Evolutionary conservation across 2,888 invertebrate species (phyloP).

Genomic region (Silvanus unidentatus): DNA sequence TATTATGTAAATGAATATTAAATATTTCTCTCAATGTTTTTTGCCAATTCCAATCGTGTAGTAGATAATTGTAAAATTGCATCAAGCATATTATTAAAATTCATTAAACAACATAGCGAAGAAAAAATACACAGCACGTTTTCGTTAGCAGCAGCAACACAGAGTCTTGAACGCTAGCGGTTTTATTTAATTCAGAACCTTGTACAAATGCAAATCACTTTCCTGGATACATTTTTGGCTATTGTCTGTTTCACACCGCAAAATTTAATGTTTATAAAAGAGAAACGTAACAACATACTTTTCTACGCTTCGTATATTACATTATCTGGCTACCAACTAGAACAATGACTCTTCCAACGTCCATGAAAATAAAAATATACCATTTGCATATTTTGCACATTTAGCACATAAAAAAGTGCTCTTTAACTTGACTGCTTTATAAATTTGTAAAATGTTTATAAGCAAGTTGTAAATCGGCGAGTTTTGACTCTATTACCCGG

Average conservation of each 20-base stretch:
- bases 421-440: neutral
- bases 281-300: constrained; percentile 14
- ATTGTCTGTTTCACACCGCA: constrained; percentile 12
- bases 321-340: constrained; percentile 18
- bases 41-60: no score
- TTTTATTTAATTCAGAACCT: constrained; percentile 3
- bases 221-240: constrained; percentile 7
- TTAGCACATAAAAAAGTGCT: constrained; percentile 18
- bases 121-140: neutral
- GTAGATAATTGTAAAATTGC: no score
- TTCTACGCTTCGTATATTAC: constrained; percentile 18
- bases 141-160: constrained; percentile 3
- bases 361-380: constrained; percentile 28
- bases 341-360: constrained; percentile 24
- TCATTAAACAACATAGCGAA: neutral
- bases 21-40: no score
- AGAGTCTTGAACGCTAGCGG: neutral
- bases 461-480: constrained; percentile 1
- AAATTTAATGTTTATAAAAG: constrained; percentile 12
- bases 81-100: no score
- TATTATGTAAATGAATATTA: no score
- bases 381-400: constrained; percentile 32
- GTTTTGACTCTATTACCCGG: neutral
- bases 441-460: constrained; percentile 2
- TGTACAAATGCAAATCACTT: constrained; percentile 2